Conservation (phyloP, 2,113 vertebrate species). For the Amphilophus citrinellus region DNA sequence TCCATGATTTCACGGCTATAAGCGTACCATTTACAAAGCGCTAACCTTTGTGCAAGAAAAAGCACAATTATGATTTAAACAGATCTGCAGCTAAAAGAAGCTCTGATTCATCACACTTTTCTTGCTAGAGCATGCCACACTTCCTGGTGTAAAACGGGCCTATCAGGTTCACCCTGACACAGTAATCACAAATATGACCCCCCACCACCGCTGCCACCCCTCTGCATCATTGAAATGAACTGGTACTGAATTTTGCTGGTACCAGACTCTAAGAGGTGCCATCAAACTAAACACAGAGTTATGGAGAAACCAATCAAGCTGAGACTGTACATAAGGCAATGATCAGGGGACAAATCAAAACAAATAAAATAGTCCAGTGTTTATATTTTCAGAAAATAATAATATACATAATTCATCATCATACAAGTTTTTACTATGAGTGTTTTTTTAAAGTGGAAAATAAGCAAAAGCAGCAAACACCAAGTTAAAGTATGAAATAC, state of each 20-base stretch:
- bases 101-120: not conserved
- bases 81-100: not conserved
- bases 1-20: no score
- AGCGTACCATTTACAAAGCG: no score
- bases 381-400: constrained; percentile 74
- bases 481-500: constrained; percentile 15
- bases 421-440: constrained; percentile 58
- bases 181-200: not conserved
- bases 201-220: no score
- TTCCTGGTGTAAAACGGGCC: not conserved
- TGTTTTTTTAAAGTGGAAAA: constrained; percentile 48
- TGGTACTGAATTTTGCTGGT: not conserved
- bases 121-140: not conserved
- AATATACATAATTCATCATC: constrained; percentile 52
- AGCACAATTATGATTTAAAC: not conserved
- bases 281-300: not conserved
- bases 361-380: constrained; percentile 59
- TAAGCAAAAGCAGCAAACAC: constrained; percentile 60
- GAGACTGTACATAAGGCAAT: not conserved
- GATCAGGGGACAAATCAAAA: constrained; percentile 47
- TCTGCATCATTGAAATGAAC: not conserved
- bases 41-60: no score
- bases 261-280: not conserved
- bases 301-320: not conserved
- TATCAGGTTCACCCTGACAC: not conserved